Conservation (phyloP, 1,140 invertebrate species). For the Micrasema minimum region DNA sequence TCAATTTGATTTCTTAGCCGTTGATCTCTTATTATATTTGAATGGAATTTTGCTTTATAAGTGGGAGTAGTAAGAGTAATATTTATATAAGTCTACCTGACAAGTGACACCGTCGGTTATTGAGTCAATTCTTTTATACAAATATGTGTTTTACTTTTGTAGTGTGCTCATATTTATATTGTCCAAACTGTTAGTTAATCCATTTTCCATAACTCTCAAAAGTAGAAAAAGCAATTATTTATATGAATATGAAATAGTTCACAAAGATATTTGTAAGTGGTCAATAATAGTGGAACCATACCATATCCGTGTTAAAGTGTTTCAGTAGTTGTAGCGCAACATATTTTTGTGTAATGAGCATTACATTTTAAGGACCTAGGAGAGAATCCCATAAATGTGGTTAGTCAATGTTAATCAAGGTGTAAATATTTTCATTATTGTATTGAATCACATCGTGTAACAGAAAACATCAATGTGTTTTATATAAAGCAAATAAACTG, state of each 20-base stretch:
- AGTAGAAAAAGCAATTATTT: slow-evolving; percentile 38
- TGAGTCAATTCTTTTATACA: slow-evolving; percentile 53
- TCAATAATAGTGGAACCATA: slow-evolving; percentile 43
- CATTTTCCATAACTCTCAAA: slow-evolving; percentile 19
- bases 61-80: slow-evolving; percentile 42
- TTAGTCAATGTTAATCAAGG: slow-evolving; percentile 48
- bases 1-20: slow-evolving; percentile 51
- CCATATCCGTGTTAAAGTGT: slow-evolving; percentile 42
- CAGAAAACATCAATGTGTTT: slow-evolving; percentile 42
- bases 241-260: slow-evolving; percentile 15
- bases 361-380: slow-evolving; percentile 34
- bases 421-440: slow-evolving; percentile 50
- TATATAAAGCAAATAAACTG: slow-evolving; percentile 36
- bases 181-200: slow-evolving; percentile 5
- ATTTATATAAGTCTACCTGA: slow-evolving; percentile 45
- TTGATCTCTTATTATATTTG: slow-evolving; percentile 53
- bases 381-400: slow-evolving; percentile 48
- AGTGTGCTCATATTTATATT: slow-evolving; percentile 43
- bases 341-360: slow-evolving; percentile 40
- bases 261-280: slow-evolving; percentile 37
- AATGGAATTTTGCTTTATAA: slow-evolving; percentile 46
- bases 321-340: slow-evolving; percentile 27
- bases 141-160: slow-evolving; percentile 39
- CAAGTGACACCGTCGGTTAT: slow-evolving; percentile 17
- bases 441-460: slow-evolving; percentile 46